phyloP scores from a whole-genome alignment of 2,888 invertebrate species.

The Miltochrista miniata region DNA sequence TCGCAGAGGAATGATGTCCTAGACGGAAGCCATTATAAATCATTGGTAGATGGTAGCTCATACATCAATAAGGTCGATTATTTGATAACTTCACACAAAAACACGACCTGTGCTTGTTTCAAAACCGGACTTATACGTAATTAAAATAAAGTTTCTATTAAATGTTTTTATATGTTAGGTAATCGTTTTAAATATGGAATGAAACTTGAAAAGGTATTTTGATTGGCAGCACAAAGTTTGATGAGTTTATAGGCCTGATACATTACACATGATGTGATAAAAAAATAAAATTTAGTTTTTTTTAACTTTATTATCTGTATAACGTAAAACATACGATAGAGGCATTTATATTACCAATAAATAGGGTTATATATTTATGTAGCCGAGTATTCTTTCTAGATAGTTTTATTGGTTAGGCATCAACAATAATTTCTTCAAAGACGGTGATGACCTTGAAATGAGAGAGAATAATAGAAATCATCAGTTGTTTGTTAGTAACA shows the following conservation, averaged over 20 bases:
- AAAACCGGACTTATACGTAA: constrained; percentile 47
- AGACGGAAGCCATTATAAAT: constrained; percentile 82
- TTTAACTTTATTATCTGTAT: not conserved
- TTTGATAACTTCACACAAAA: constrained; percentile 74
- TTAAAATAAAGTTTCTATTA: constrained; percentile 67
- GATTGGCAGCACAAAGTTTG: constrained; percentile 61
- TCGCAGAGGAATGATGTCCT: constrained; percentile 79
- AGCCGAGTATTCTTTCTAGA: no score
- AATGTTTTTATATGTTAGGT: constrained; percentile 53
- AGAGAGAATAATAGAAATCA: no score
- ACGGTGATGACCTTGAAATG: no score
- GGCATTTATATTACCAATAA: no score
- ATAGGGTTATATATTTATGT: no score
- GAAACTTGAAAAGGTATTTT: constrained; percentile 64
- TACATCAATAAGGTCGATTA: constrained; percentile 81
- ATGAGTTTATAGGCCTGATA: constrained; percentile 43
- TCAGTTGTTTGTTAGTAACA: no score
- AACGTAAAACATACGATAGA: not conserved
- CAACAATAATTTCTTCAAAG: no score
- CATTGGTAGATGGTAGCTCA: constrained; percentile 75
- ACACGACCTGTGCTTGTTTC: constrained; percentile 59
- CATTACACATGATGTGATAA: no score
- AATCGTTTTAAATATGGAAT: constrained; percentile 47
- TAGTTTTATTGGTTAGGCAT: no score
- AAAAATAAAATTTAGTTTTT: not conserved